phyloP scores from a whole-genome alignment of 2,888 invertebrate genomes.

The Stenurella melanura region DNA sequence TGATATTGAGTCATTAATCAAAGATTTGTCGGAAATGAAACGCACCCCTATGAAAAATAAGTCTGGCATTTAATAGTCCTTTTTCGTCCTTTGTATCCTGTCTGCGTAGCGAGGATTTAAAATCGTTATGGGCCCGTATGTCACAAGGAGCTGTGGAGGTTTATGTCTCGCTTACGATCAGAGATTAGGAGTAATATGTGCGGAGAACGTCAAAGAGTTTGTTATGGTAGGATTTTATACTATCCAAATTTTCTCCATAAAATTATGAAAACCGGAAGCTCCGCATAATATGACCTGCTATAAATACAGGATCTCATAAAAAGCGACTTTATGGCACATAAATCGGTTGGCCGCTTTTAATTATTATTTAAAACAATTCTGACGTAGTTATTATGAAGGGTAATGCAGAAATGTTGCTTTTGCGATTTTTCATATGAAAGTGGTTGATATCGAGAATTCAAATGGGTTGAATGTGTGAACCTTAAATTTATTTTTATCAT shows the following conservation, averaged over 20 bases:
- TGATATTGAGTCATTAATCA: slow-evolving; percentile 59
- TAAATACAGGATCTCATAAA: slow-evolving; percentile 5
- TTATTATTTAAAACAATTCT: not conserved
- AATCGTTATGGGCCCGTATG: slow-evolving; percentile 63
- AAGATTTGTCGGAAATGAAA: slow-evolving; percentile 61
- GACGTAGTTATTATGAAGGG: not conserved
- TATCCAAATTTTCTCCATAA: slow-evolving; percentile 31
- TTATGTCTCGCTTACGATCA: slow-evolving; percentile 58
- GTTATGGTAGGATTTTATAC: slow-evolving; percentile 51
- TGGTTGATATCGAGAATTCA: too few species aligned
- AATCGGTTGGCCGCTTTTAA: slow-evolving; percentile 16
- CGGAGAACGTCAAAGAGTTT: slow-evolving; percentile 57
- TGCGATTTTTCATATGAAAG: too few species aligned
- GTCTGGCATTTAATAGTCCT: slow-evolving; percentile 65
- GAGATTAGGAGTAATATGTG: slow-evolving; percentile 59
- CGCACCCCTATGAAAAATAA: slow-evolving; percentile 67
- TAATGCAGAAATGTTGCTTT: not conserved
- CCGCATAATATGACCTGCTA: slow-evolving; percentile 14
- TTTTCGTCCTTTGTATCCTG: slow-evolving; percentile 63
- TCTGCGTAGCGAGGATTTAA: slow-evolving; percentile 65
- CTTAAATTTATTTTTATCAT: too few species aligned
- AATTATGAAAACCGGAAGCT: slow-evolving; percentile 15
- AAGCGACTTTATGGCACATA: slow-evolving; percentile 17
- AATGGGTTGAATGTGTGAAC: too few species aligned
- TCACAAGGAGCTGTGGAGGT: slow-evolving; percentile 52